Percentiles rank a stretch among this genome's conserved stretches.
Conservation (phyloP, 1,140 invertebrate genomes). For the Chlorops oryzae region DNA sequence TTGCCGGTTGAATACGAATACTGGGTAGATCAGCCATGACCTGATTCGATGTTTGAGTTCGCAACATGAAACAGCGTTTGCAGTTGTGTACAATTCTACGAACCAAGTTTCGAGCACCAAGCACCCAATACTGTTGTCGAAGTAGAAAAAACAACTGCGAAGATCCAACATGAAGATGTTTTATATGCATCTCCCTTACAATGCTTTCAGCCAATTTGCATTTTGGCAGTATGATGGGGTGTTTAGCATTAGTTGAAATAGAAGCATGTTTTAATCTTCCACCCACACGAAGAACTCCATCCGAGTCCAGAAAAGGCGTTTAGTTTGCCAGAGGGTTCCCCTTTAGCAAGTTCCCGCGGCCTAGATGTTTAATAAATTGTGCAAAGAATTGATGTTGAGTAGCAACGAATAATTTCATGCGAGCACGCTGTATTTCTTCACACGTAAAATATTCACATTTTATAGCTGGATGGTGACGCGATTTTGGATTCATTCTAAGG, state of each 20-base stretch:
- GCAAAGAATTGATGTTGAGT: too few species aligned
- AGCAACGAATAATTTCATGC: too few species aligned
- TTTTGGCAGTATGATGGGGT: conserved; percentile 41
- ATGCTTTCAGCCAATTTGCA: conserved; percentile 40
- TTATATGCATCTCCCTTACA: conserved; percentile 33
- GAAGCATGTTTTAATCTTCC: conserved; percentile 36
- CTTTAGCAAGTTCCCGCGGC: too few species aligned
- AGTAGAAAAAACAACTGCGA: conserved; percentile 23
- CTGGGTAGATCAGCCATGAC: conserved; percentile 40
- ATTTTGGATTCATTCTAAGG: too few species aligned
- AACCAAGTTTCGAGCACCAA: conserved; percentile 24
- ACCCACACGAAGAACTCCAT: too few species aligned
- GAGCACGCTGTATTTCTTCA: too few species aligned
- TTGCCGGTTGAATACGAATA: conserved; percentile 13
- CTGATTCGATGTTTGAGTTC: conserved; percentile 20
- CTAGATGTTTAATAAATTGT: too few species aligned
- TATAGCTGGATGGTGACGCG: too few species aligned
- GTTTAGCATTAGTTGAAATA: conserved; percentile 32
- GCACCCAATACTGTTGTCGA: conserved; percentile 25
- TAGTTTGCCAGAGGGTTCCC: too few species aligned
- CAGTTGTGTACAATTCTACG: conserved; percentile 29
- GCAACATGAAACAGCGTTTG: conserved; percentile 30
- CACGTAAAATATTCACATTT: too few species aligned
- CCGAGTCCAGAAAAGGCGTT: not conserved
- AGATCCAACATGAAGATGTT: conserved; percentile 38